Evolutionary conservation across 2,888 invertebrate species (phyloP).

Genomic region (Melinopterus prodromus): DNA sequence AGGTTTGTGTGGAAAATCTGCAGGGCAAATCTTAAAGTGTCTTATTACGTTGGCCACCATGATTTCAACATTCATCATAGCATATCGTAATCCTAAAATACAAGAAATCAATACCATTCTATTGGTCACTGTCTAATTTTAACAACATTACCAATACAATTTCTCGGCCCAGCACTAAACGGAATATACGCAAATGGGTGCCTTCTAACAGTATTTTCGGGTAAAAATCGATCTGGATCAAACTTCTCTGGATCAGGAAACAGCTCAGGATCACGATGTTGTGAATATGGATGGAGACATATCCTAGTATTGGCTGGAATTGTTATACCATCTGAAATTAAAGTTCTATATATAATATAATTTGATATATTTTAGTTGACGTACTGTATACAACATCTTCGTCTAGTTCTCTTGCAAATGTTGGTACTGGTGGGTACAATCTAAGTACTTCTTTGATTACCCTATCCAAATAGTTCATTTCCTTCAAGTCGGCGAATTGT

Average conservation of each 20-base stretch:
- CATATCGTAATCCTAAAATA: slow-evolving; percentile 42
- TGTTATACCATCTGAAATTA: slow-evolving; percentile 51
- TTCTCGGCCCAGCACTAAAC: slow-evolving; percentile 61
- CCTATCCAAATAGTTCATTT: slow-evolving; percentile 65
- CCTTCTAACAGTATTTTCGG: slow-evolving; percentile 54
- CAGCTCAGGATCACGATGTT: slow-evolving; percentile 61
- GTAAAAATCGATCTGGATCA: slow-evolving; percentile 60
- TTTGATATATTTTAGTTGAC: background rate
- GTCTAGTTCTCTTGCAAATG: slow-evolving; percentile 59
- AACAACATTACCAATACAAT: slow-evolving; percentile 54
- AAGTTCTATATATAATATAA: background rate
- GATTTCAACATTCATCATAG: slow-evolving; percentile 39
- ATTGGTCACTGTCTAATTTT: background rate
- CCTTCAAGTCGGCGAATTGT: slow-evolving; percentile 52
- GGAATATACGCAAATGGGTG: slow-evolving; percentile 61
- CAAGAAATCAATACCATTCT: background rate
- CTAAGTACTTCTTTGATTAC: slow-evolving; percentile 67
- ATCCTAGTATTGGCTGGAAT: slow-evolving; percentile 61
- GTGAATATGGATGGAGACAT: slow-evolving; percentile 58
- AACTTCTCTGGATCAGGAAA: slow-evolving; percentile 62
- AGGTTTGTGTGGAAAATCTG: slow-evolving; percentile 39
- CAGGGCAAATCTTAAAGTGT: slow-evolving; percentile 40
- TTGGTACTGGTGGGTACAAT: slow-evolving; percentile 65
- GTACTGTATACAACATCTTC: slow-evolving; percentile 54
- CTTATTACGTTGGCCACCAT: slow-evolving; percentile 40